Conservation (phyloP, 2,888 invertebrate genomes). For the Lithosia quadra region DNA sequence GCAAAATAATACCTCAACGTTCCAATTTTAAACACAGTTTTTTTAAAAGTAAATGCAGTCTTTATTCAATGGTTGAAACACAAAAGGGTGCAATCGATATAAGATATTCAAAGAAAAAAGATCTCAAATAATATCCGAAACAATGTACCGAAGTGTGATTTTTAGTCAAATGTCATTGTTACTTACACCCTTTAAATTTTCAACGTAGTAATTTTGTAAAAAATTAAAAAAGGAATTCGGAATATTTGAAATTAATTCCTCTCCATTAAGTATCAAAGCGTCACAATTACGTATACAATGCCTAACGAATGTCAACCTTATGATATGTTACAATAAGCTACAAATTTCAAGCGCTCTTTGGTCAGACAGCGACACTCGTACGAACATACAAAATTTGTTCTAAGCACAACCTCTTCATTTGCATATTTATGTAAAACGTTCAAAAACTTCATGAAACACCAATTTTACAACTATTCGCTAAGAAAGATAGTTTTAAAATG, state of each 20-base stretch:
- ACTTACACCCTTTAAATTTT: neutral
- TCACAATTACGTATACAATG: slow-evolving; percentile 31
- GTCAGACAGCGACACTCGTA: slow-evolving; percentile 62
- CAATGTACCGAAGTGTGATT: neutral
- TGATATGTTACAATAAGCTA: slow-evolving; percentile 68
- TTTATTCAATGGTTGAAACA: neutral
- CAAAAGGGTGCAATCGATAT: neutral
- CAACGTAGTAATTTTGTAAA: neutral
- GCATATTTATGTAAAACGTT: slow-evolving; percentile 38
- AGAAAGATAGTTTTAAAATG: slow-evolving; percentile 36
- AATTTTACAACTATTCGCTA: slow-evolving; percentile 47
- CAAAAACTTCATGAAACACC: slow-evolving; percentile 46
- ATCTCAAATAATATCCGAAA: neutral
- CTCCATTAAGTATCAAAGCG: slow-evolving; percentile 9
- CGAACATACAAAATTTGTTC: slow-evolving; percentile 39
- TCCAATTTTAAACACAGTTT: slow-evolving; percentile 2
- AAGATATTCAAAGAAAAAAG: neutral
- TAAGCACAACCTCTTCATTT: slow-evolving; percentile 57
- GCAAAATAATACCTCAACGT: neutral
- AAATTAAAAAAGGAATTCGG: neutral
- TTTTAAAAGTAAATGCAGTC: neutral
- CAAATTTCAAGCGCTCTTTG: slow-evolving; percentile 74
- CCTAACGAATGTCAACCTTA: slow-evolving; percentile 50
- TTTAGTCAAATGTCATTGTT: neutral
- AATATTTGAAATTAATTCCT: neutral